Base-by-base conservation (phyloP, 37 sponge, comb jelly and placozoan species). In the Halisarca cf. caerulea region DNA sequence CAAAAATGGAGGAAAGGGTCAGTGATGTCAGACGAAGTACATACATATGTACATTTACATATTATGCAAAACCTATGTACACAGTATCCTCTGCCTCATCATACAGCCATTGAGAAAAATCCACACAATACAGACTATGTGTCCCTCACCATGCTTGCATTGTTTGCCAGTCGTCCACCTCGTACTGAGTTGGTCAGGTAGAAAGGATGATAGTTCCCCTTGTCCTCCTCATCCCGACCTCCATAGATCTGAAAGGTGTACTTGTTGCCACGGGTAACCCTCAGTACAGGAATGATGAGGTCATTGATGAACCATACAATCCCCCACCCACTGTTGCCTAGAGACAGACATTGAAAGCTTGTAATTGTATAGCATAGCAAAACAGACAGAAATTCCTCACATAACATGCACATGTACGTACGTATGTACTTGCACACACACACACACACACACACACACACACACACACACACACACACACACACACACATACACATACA, bases 271-370 rank as follows among this genome's bases (percentile, higher is more conserved):
- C 84, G 72, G 17, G 28, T 69, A 14, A 70, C 74, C 72, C 51
- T 70, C 24, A 83, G 28, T 0, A 70, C 84, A 3, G 84, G 84
- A 60, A 83, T 71, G 42, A 83, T 68, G 30, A 47, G 11, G 55
- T 43, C 71, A 40, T 83, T 83, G 72, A 83, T 40, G n/a, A 70
- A 83, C 84, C 84, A 83, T 1, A 57, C 73, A 38, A 83, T 71
- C 17, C 74, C 84, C 74, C 72, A 71, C 30, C 84, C 84, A 40
- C 21, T 17, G 36, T 15, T 4, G 6, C 44, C 77, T 74, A 68
- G 34, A n/a, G 30, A 64, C 66, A 64, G 9, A 23, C 66, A 25
- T 64, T 14, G 66, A 64, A 23, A 24, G 23, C 8, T 64, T 14
- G 14, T 27, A 64, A 64, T 24, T n/a, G n/a, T n/a, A n/a, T n/a